Evolutionary conservation across 2,113 vertebrate species (phyloP), one percentile per base, ranked within the genome.

Genomic region (Poeciliopsis prolifica): DNA sequence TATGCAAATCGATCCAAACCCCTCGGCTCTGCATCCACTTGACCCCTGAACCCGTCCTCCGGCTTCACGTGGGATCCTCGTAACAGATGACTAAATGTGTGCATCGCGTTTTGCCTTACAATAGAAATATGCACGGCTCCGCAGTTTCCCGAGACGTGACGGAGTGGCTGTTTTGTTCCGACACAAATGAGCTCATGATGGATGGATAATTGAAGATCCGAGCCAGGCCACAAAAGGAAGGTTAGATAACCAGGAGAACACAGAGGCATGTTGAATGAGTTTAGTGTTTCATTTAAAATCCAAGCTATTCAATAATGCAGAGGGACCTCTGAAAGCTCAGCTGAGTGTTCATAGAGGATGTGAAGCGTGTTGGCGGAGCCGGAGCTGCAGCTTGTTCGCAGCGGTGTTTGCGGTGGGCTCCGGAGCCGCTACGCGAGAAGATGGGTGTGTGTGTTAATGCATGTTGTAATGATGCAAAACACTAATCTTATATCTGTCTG

Each of bases 231-330:
- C 68, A 77, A 61, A 37, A 72, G 82, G 70, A 60, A 62, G 61
- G 80, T 81, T 88, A 72, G 84, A 85, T 88, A 89, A 88, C 78
- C 64, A 63, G 29, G 60, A 61, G 17, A 81, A 79, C 74, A 65
- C 24, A 65, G 65, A 82, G 81, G 58, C 67, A 75, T 77, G 78
- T 78, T 71, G 78, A 84, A 86, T 79, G 65, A 77, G 85, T 86
- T 37, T 79, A 72, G 77, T 24, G 35, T 89, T 90, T 85, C 83
- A 87, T 91, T 92, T 91, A 71, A 91, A 88, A 89, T 70, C 83
- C 77, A 71, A 84, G 80, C 72, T 86, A 65, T 87, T 93, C 78
- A 93, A 92, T 93, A 92, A 92, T 92, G 91, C 74, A 92, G 85
- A 70, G 72, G 72, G 77, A 42, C 61, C 77, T 87, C 81, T 89